Evolutionary conservation across 1,140 invertebrate species (phyloP), one percentile per base, ranked within the genome.

Genomic region (Panagrolaimus sp.): DNA sequence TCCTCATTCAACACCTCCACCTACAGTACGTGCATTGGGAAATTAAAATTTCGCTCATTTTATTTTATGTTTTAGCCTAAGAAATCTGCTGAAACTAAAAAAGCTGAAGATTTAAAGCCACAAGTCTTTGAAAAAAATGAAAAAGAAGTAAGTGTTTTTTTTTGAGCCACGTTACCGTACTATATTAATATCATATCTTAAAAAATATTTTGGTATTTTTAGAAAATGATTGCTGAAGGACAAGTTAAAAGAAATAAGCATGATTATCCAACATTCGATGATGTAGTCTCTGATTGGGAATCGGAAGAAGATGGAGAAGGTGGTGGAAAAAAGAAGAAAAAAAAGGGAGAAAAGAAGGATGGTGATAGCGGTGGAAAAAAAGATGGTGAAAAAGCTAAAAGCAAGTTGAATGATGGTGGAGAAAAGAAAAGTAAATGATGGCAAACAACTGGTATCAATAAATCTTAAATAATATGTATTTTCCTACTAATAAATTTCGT

Each of bases 71-170:
- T 38, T 38, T 38, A 38, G 31, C 2, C 2, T 38, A 16, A 16
- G 2, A 16, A 20, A 11, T 13, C 51, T 20, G 51, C 51, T 20
- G 51, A 57, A n/a, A 16, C 27, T 16, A 57, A 57, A 16, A 57
- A 57, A 16, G 51, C 51, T 1, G 51, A 57, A 16, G 51, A 57
- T 1, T 25, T 57, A 3, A 57, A 57, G 51, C 51, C 51, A 20
- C 51, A 57, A 27, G 51, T 57, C 8, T 57, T 57, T 57, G 51
- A 57, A 57, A 57, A 57, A 13, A 57, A 57, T 57, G 51, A 57
- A 57, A 57, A 57, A 57, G 51, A 57, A 16, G 51, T 57, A n/a
- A 11, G 51, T 16, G 11, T 57, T 5, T 16, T 4, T 23, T 11
- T n/a, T n/a, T n/a, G n/a, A n/a, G n/a, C n/a, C n/a, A n/a, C n/a